Base-by-base conservation (phyloP, 2,797 vertebrate genomes). In the Mormyrus hasselquistii region DNA sequence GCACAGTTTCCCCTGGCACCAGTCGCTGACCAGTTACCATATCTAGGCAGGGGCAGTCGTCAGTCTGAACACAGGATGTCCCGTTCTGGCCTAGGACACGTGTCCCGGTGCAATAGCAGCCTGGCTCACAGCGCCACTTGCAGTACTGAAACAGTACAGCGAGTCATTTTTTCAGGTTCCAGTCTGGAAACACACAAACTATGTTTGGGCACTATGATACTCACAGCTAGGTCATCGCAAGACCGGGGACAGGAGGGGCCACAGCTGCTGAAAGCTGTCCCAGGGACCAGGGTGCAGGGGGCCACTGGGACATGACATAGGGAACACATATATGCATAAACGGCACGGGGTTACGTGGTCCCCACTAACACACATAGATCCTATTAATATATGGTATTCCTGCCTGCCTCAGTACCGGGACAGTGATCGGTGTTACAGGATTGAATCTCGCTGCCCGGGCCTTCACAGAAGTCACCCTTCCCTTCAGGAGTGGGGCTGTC, bases 181-280 rank as follows among this genome's bases (percentile, higher is more conserved):
- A 19, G 73, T 79, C 38, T 2, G 3, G 16, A 79, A 44, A 12
- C 22, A 1, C 44, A 22, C 41, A 29, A 14, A 25, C 8, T 25
- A 47, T 4, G 8, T 8, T 44, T 22, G 8, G 22, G 29, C 22
- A 38, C 14, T 22, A 38, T 73, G 88, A 57, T 83, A 94, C 96
- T 96, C 91, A 98, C 97, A 89, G 93, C 83, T 44, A 98, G 91
- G 90, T 98, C 97, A 2, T 98, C 97, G 89, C 97, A 98, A 89
- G 96, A 96, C 19, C 96, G 95, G 47, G 97, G 97, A 62, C 98
- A 98, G 0, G 97, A 95, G 0, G 97, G 98, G 0, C 97, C 97
- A 55, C 98, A 98, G 92, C 92, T 93, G 89, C 96, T 97, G 91
- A 96, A 97, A 10, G 87, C 92, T 0, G 96, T 95, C 9, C 96